Evolutionary conservation across 2,797 vertebrate genomes (phyloP), one percentile per base, ranked within the genome.

Genomic region (Discoglossus pictus): DNA sequence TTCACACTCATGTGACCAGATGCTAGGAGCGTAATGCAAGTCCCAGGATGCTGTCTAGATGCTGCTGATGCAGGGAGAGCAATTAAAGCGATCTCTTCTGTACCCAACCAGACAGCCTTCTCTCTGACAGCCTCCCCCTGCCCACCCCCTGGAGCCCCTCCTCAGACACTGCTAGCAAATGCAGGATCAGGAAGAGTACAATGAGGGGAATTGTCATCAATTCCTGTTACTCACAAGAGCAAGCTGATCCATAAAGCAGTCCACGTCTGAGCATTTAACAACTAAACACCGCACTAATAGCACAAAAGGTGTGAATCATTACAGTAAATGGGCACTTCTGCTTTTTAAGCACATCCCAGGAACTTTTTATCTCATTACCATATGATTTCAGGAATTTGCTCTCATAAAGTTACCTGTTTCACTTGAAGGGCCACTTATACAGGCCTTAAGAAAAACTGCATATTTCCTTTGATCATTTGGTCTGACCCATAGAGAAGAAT

Each of bases 1-100:
- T 80, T 72, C 86, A 71, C 76, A 58, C 85, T 95, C 96, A 98
- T 91, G 93, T 98, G 96, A 96, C 83, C 89, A 89, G 90, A 92
- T 78, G 92, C 92, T 90, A 88, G 64, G 81, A 89, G 84, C 80
- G 74, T 72, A 74, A 83, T n/a, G 86, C 88, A 76, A 81, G 77
- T 91, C 91, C 91, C 82, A 73, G 86, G 89, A 90, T 86, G 83
- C 84, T 81, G 75, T 80, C 75, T 61, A 71, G 77, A 79, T 78
- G 84, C 84, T 87, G 89, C 86, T 71, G 86, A 73, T 76, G 82
- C 80, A 66, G 80, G 75, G 66, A 78, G 11, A 72, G 73, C 76
- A 71, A 78, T 69, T 72, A 80, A 71, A 79, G 76, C 73, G 74
- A 53, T 65, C 73, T 60, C 24, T 35, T 25, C 48, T 12, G 53